Base-by-base conservation (phyloP, 2,113 vertebrate genomes). In the Struthidea cinerea region DNA sequence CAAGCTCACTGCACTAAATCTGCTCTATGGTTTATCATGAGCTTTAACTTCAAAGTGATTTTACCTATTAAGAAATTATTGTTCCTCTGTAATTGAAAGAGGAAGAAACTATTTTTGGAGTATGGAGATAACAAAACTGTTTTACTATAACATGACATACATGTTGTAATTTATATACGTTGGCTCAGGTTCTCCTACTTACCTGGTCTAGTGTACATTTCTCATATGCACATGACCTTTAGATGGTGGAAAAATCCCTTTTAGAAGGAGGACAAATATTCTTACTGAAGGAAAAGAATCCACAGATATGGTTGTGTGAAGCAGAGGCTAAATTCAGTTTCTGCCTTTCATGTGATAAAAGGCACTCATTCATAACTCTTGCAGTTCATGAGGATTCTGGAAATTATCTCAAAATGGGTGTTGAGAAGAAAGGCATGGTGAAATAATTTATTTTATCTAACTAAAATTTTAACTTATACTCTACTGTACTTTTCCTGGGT, bases 1-100 rank as follows among this genome's bases (percentile, higher is more conserved):
- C 93, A 96, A 63, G 70, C 90, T 96, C 94, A 94, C 94, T 95
- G 90, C 83, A 96, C 73, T 96, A 96, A 97, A 96, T 97, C 96
- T 96, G 64, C 93, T 95, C 1, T 64, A 60, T 93, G 71, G 93
- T 93, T 96, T 97, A 97, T 97, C 93, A 94, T 92, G 44, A 81
- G 73, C 26, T 94, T 81, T 89, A 78, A 96, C 96, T 96, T 97
- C 96, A 96, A 96, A 96, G 96, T 68, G 64, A 2, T 93, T 90
- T 90, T 94, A 94, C 92, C 76, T 96, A 84, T 84, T 93, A 96
- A 93, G 90, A 86, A 93, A 86, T 46, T 87, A 61, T 93, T 95
- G 57, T 50, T 94, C 70, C 33, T 83, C 93, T 91, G 27, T 96
- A 95, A 95, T 68, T 96, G 85, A 91, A 93, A 96, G 76, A 96